These are phyloP conservation scores for Oligia fasciuncula DNA, from an alignment of 2,888 invertebrate species.

Conservation along the genomic window DNA sequence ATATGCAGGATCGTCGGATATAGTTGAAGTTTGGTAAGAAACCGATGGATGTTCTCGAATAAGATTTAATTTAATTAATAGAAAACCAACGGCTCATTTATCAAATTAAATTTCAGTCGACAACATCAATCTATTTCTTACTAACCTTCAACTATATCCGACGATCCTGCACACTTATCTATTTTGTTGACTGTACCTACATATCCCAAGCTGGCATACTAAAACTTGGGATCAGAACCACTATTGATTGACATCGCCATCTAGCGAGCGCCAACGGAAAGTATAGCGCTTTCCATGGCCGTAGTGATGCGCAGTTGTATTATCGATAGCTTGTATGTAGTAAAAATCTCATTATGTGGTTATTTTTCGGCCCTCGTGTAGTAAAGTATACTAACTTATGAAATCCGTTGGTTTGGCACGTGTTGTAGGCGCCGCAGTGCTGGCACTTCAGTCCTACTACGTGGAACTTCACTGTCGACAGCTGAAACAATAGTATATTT, in stretches of 20 bases:
- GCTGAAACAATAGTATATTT: too few species aligned
- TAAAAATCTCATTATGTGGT: background rate
- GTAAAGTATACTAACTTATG: constrained; percentile 82
- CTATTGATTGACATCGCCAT: background rate
- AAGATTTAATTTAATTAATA: too few species aligned
- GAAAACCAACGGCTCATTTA: too few species aligned
- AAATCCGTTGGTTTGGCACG: constrained; percentile 94
- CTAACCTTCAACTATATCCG: too few species aligned
- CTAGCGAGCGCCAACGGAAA: background rate
- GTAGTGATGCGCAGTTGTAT: background rate
- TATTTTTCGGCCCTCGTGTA: background rate
- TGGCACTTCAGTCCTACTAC: constrained; percentile 96
- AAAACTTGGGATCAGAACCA: background rate
- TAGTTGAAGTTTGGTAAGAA: too few species aligned
- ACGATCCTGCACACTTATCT: too few species aligned
- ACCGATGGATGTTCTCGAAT: too few species aligned
- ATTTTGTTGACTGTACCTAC: too few species aligned
- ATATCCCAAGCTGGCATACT: background rate
- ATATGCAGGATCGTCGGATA: too few species aligned
- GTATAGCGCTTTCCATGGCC: background rate
- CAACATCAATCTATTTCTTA: too few species aligned
- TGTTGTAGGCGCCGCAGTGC: constrained; percentile 97
- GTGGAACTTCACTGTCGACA: constrained; percentile 95
- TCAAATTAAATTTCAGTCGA: too few species aligned
- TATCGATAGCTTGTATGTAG: background rate